Base-by-base conservation (phyloP, 2,888 invertebrate genomes). In the Heteromyza rotundicornis region DNA sequence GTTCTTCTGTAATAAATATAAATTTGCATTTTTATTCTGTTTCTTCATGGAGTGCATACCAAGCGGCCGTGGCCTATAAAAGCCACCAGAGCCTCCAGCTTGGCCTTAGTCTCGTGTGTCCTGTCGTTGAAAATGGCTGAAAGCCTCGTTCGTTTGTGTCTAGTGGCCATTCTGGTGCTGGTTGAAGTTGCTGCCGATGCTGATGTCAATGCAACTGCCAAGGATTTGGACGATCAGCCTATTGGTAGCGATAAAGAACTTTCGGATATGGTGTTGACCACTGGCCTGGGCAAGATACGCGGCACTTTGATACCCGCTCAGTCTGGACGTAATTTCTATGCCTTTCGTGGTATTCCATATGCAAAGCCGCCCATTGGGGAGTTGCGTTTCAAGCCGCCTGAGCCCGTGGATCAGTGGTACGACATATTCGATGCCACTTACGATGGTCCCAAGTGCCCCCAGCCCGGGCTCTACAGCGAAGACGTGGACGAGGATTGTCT, bases 371-470 rank as follows among this genome's bases (percentile, higher is more conserved):
- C 83, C 1, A 64, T 80, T 1, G 79, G 77, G 10, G 68, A 70
- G 1, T 59, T 79, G 14, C 77, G 83, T 1, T 83, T 83, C 52
- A 74, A 73, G 57, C 75, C 86, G 5, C 86, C 88, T 0, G 77
- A 82, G 32, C 85, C 85, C 1, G 82, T 85, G 8, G 78, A 84
- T 36, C 78, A 80, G 14, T 88, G 88, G 85, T 72, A 77, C 14
- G 80, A 76, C 2, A 80, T 83, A 17, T 85, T 87, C 52, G 85
- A 89, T 73, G 89, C 87, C 1, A 86, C 86, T 1, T 69, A 82
- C 61, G 88, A 88, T 60, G 88, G 87, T 0, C 87, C 88, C 0
- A 84, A 86, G 47, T 88, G 88, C 65, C 86, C 88, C 0, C 84
- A 84, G 65, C 76, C 79, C 10, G 80, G 81, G 0, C 70, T 80